Percentiles rank a stretch among this genome's conserved stretches.
Evolutionary conservation across 2,797 vertebrate species (phyloP).

Genomic region (Pangasius sanitwongsei): DNA sequence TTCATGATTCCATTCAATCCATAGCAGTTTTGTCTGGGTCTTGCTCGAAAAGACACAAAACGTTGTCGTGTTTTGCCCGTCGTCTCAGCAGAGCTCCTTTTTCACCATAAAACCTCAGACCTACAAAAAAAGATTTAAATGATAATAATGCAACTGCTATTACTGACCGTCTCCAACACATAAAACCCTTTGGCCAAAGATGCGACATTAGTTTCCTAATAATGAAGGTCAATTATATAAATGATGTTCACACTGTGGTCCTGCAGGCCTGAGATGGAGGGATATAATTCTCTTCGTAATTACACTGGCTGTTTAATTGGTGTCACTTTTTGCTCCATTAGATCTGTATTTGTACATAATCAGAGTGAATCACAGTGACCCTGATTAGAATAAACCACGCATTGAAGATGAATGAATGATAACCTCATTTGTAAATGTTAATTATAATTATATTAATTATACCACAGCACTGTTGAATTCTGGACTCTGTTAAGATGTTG

Average conservation of each 20-base stretch:
- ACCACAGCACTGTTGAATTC: neutral
- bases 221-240: constrained; percentile 66
- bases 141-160: constrained; percentile 28
- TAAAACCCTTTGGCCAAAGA: constrained; percentile 15
- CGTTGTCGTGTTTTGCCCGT: neutral
- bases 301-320: constrained; percentile 64
- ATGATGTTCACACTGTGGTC: constrained; percentile 64
- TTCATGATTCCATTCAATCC: neutral
- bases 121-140: constrained; percentile 34
- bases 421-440: neutral
- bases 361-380: constrained; percentile 17
- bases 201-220: constrained; percentile 58
- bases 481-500: neutral
- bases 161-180: constrained; percentile 20
- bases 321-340: constrained; percentile 60
- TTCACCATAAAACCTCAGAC: neutral
- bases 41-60: neutral
- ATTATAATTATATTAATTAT: neutral
- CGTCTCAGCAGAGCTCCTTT: neutral
- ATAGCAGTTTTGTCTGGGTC: neutral
- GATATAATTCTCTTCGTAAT: constrained; percentile 64
- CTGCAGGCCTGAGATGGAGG: constrained; percentile 50
- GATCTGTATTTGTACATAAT: constrained; percentile 47
- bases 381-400: neutral
- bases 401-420: constrained; percentile 1